phyloP scores from a whole-genome alignment of 2,888 invertebrate species.

The Achlya flavicornis region DNA sequence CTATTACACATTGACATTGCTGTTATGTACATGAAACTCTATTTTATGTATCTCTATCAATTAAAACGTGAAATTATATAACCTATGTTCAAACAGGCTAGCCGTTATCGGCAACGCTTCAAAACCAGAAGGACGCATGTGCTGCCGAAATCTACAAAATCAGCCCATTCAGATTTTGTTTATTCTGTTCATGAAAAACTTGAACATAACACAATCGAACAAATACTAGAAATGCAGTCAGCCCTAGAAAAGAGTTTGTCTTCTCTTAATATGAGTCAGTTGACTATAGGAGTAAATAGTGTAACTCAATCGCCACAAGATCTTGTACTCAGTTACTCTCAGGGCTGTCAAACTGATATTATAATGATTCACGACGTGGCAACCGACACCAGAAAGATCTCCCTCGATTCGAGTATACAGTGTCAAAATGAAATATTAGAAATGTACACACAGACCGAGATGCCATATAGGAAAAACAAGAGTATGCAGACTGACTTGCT shows the following conservation, averaged over 20 bases:
- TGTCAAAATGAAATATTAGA: slow-evolving; percentile 59
- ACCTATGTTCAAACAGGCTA: slow-evolving; percentile 79
- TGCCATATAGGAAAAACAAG: slow-evolving; percentile 67
- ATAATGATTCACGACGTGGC: slow-evolving; percentile 68
- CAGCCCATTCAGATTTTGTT: slow-evolving; percentile 61
- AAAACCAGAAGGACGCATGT: slow-evolving; percentile 68
- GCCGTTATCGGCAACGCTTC: slow-evolving; percentile 75
- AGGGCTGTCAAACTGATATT: slow-evolving; percentile 74
- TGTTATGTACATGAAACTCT: slow-evolving; percentile 16
- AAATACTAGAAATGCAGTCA: slow-evolving; percentile 75
- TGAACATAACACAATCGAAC: slow-evolving; percentile 62
- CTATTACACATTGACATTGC: slow-evolving; percentile 20
- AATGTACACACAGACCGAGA: slow-evolving; percentile 72
- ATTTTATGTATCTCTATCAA: slow-evolving; percentile 19
- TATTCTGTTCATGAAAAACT: slow-evolving; percentile 40
- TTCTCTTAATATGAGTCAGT: slow-evolving; percentile 62
- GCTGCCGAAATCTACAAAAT: slow-evolving; percentile 56
- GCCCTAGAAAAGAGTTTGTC: slow-evolving; percentile 70
- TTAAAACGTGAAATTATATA: slow-evolving; percentile 33
- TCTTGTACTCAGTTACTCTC: slow-evolving; percentile 57
- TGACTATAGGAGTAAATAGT: slow-evolving; percentile 70
- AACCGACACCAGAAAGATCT: slow-evolving; percentile 69
- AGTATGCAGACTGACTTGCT: slow-evolving; percentile 60
- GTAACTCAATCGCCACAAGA: slow-evolving; percentile 72
- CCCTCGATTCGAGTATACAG: slow-evolving; percentile 70